Base-by-base conservation (phyloP, 2,113 vertebrate genomes). In the Alexandromys fortis region DNA sequence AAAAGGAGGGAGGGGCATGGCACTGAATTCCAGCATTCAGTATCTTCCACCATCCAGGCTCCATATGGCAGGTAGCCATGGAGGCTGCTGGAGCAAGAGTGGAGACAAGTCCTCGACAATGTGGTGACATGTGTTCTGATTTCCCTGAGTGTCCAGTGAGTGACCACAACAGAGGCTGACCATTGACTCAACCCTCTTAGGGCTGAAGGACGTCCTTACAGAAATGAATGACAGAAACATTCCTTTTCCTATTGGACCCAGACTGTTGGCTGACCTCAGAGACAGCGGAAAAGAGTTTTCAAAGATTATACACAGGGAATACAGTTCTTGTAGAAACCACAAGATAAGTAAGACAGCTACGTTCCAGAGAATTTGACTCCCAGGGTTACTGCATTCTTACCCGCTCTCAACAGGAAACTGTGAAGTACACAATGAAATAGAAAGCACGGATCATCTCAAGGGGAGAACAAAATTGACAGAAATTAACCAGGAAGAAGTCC, bases 301-400 rank as follows among this genome's bases (percentile, higher is more conserved):
- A 55, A 10, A 70, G 35, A 70, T 88, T 35, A 76, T 4, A 55
- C 35, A 65, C 24, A 86, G 82, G 63, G n/a, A 78, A 93, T 14
- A 77, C 14, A 68, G 55, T 63, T 35, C 86, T 76, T 75, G 63
- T 79, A 94, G 92, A 89, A 92, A 52, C 63, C 45, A 82, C 28
- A 52, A 70, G 90, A 52, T 45, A 76, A 76, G 86, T 55, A 83
- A 83, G 19, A 72, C 16, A 42, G 30, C 7, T 76, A 49, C 22
- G 42, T 68, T 86, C 26, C 38, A 77, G 30, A 47, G 28, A 87
- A 11, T 55, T 16, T 72, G 58, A 63, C 67, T 95, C 87, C 63
- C 68, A 83, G 49, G 58, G 28, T 87, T 93, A 75, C 17, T 90
- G 5, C 12, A 52, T 86, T 68, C 73, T 24, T 73, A 17, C 52